Evolutionary conservation across 1,140 invertebrate species (phyloP).

Genomic region (Mamestra configurata): DNA sequence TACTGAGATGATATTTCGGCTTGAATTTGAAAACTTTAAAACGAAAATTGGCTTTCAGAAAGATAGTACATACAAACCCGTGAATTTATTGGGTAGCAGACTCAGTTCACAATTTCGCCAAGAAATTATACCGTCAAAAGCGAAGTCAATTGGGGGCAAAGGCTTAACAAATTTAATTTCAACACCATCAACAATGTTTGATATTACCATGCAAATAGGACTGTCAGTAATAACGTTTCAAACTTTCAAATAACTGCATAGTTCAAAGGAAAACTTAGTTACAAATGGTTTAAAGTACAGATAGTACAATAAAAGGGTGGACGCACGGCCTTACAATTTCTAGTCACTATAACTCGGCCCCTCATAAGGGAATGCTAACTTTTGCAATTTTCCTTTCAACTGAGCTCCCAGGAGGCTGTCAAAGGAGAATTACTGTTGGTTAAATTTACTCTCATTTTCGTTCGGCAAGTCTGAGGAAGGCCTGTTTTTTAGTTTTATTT

Average conservation of each 20-base stretch:
- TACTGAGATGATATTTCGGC: too few species aligned
- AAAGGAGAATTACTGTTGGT: conserved; percentile 85
- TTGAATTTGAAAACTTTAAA: too few species aligned
- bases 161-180: conserved; percentile 15
- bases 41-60: too few species aligned
- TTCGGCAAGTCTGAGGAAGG: conserved; percentile 61
- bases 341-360: conserved; percentile 67
- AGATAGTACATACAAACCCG: too few species aligned
- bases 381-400: conserved; percentile 83
- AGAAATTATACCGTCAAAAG: background rate
- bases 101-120: background rate
- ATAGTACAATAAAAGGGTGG: conserved; percentile 64
- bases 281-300: conserved; percentile 63
- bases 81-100: background rate
- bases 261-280: conserved; percentile 61
- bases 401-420: conserved; percentile 74
- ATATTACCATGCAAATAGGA: conserved; percentile 50
- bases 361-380: conserved; percentile 84
- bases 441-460: conserved; percentile 85
- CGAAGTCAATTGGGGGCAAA: background rate
- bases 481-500: conserved; percentile 86
- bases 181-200: conserved; percentile 52
- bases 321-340: conserved; percentile 65
- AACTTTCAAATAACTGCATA: conserved; percentile 68
- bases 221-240: conserved; percentile 65